Evolutionary conservation across 2,888 invertebrate species (phyloP), one percentile per base, ranked within the genome.

Genomic region (Drosophila emarginata): DNA sequence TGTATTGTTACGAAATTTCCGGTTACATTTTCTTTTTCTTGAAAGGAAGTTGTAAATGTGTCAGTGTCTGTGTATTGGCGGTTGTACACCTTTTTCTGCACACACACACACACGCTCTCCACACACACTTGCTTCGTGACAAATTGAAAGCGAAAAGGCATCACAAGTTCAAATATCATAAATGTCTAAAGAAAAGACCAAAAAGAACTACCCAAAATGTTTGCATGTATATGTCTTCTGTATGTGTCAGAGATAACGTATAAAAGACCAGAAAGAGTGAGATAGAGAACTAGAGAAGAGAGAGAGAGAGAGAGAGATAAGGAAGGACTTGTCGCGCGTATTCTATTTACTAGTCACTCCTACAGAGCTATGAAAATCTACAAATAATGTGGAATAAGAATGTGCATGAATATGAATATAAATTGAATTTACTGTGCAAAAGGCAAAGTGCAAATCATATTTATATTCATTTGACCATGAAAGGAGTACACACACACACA

Each of bases 341-440:
- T 61, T 51, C 52, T 51, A 45, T 52, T 61, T 61, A 26, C 28
- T 61, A 32, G 39, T 62, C 62, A 21, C 28, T 63, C 62, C 63
- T 39, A 62, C 66, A 68, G 64, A 71, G 66, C 67, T 84, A 80
- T 83, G 81, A 72, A 83, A 86, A 87, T 88, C 77, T 76, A 57
- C 80, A 79, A 80, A 87, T 86, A 88, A 87, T 83, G 21, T 45
- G 82, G 80, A 84, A 77, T 74, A 72, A 78, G 75, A 77, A 82
- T 82, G 78, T 76, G 79, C 75, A 78, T 79, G 81, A 80, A 83
- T 86, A 88, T 89, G 88, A 89, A 89, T 88, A 88, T 89, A 89
- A 89, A 89, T 89, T 86, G 89, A 89, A 84, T 88, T 80, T 87
- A 78, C 78, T 78, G 73, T 70, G 57, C 64, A 66, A 45, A 45